Conservation (phyloP, 2,113 vertebrate species). For the Catharus bicknelli region DNA sequence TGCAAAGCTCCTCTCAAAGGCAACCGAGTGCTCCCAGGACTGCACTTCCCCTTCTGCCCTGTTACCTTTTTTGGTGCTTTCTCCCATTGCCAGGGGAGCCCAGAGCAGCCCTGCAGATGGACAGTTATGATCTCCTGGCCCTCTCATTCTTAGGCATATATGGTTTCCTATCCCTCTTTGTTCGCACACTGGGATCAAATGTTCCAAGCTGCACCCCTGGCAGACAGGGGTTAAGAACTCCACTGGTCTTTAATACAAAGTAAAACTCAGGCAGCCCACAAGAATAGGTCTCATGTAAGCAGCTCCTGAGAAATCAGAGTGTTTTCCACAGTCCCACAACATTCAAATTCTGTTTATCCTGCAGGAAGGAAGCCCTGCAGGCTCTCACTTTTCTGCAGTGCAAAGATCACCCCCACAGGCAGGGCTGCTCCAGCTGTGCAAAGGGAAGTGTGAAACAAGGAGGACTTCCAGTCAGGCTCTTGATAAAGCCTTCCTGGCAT, state of each 20-base stretch:
- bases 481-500: neutral
- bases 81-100: neutral
- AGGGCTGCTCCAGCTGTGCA: neutral
- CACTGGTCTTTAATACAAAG: neutral
- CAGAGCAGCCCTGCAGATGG: neutral
- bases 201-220: neutral
- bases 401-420: neutral
- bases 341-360: neutral
- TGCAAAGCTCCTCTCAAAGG: neutral
- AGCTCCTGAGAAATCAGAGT: neutral
- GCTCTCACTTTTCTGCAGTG: neutral
- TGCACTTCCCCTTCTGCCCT: neutral
- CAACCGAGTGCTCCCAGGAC: fast-evolving
- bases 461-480: neutral
- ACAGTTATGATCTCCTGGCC: neutral
- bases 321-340: neutral
- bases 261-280: neutral
- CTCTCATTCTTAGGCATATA: neutral
- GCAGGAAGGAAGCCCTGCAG: neutral
- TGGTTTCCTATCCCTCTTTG: neutral
- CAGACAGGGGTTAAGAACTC: neutral
- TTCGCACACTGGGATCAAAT: neutral
- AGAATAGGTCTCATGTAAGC: neutral
- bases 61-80: slow-evolving; percentile 39
- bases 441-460: neutral